Base-by-base conservation (phyloP, 2,888 invertebrate species). In the Lasioglossum morio region DNA sequence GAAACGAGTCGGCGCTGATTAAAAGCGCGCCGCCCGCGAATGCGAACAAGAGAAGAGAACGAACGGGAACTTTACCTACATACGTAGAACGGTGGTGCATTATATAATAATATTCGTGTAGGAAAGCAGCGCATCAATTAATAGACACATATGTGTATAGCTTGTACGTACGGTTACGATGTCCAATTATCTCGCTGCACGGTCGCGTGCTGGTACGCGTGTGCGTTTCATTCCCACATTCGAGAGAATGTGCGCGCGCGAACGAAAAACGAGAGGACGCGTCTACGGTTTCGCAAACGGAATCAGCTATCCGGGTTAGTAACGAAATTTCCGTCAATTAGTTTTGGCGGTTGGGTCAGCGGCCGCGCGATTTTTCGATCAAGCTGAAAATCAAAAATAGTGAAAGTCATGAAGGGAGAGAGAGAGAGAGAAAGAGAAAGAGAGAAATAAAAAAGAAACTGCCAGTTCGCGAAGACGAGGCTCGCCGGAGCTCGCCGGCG, bases 301-400 rank as follows among this genome's bases (percentile, higher is more conserved):
- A 69, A 30, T 66, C 70, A 14, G 63, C 75, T 43, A n/a, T 81
- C 75, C 60, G 46, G 80, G 70, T 86, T 43, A 60, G n/a, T 48
- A 43, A 79, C 60, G 79, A 85, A 89, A 79, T 77, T 85, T 48
- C 75, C 60, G 87, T 89, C 79, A 78, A 89, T 87, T 87, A 87
- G 48, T 81, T 70, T n/a, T 60, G 34, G 48, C 46, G 63, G 69
- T 57, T 73, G 53, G 63, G 37, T 70, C 70, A n/a, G 23, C 30
- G 40, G 60, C 72, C 81, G 23, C 63, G 72, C 72, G 81, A 72
- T 81, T 81, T 81, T 77, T 81, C 81, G 81, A 77, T 48, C 30
- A 48, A 73, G 30, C 72, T 70, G 48, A 70, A 73, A 77, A 43
- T 40, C 27, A 43, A 72, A 72, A 72, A 43, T 27, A 72, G 43